Percentiles rank a stretch among this genome's conserved stretches.
Evolutionary conservation across 2,888 invertebrate species (phyloP).

Genomic region (Tricholauxania praeusta): DNA sequence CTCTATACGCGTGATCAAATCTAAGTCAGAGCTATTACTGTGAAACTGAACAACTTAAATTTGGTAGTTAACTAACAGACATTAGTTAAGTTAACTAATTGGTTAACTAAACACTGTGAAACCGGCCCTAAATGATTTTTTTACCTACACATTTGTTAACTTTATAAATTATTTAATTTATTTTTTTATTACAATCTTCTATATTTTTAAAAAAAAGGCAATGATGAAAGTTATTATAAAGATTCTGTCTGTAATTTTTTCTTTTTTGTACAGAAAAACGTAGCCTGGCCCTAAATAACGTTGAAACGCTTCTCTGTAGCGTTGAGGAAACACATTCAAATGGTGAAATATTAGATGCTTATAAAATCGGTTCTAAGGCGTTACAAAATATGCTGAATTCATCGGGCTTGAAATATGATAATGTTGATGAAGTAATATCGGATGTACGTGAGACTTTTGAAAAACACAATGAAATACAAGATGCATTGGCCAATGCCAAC

Average conservation of each 20-base stretch:
- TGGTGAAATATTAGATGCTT: constrained; percentile 72
- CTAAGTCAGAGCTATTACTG: no score
- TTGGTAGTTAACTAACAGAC: no score
- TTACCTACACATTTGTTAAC: no score
- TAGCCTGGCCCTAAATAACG: constrained; percentile 71
- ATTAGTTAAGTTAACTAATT: no score
- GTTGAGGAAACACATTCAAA: constrained; percentile 73
- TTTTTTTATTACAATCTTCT: no score
- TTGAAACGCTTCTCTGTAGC: constrained; percentile 72
- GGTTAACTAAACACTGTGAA: no score
- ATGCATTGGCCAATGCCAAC: constrained; percentile 68
- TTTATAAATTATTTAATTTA: no score
- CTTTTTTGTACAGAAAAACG: constrained; percentile 68
- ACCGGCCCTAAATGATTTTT: no score
- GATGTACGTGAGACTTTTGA: constrained; percentile 77
- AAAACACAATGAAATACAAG: constrained; percentile 71
- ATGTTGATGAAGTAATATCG: constrained; percentile 78
- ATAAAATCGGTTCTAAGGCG: constrained; percentile 77
- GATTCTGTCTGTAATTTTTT: constrained; percentile 11
- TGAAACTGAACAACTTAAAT: no score
- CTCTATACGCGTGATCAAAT: no score
- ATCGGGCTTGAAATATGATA: constrained; percentile 76
- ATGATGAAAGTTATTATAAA: constrained; percentile 31
- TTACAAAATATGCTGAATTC: constrained; percentile 76
- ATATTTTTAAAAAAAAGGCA: no score